These are phyloP conservation scores for Eurystomus glaucurus DNA, from an alignment of 2,797 vertebrate genomes.

Conservation along the genomic window DNA sequence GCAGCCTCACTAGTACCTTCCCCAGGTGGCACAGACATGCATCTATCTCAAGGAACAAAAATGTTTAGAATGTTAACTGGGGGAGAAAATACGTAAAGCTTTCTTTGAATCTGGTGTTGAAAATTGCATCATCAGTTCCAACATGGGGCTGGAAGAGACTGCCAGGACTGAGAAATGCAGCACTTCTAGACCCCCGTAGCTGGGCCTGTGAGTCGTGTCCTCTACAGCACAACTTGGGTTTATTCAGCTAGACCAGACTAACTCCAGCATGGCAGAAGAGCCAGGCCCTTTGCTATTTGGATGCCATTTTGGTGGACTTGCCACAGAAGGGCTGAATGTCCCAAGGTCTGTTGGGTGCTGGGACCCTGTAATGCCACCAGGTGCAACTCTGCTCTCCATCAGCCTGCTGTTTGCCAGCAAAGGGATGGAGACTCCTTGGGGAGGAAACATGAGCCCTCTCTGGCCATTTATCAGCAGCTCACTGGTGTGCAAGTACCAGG, in stretches of 20 bases:
- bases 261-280: neutral
- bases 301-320: rapidly evolving
- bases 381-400: neutral
- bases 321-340: neutral
- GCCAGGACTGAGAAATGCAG: neutral
- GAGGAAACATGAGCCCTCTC: neutral
- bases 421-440: neutral
- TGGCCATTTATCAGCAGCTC: neutral
- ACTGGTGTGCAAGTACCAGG: rapidly evolving
- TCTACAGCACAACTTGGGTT: neutral
- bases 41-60: neutral
- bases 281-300: neutral
- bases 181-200: neutral
- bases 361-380: neutral
- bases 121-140: neutral
- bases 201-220: neutral
- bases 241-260: neutral
- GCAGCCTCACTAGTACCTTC: neutral
- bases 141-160: neutral
- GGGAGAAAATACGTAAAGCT: neutral
- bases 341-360: neutral
- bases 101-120: neutral
- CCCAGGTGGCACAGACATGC: neutral
- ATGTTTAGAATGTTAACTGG: rapidly evolving
- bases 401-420: neutral